Conservation (phyloP, 2,888 invertebrate genomes). For the Linnaemya tessellans region DNA sequence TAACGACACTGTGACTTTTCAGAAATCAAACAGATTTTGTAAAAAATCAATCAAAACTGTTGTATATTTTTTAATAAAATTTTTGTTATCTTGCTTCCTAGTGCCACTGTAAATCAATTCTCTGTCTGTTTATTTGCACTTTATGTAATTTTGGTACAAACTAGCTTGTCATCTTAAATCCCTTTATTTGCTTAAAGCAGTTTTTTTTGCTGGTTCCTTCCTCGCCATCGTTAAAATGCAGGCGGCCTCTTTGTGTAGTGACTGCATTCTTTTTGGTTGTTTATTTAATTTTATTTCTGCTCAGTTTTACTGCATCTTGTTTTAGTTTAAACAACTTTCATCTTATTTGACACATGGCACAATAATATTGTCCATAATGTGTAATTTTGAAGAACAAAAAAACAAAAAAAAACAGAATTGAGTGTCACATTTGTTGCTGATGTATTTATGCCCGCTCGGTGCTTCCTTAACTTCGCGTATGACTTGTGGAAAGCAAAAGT, state of each 20-base stretch:
- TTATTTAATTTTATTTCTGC: conserved; percentile 2
- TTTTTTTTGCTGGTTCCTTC: conserved; percentile 18
- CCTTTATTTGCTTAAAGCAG: conserved; percentile 37
- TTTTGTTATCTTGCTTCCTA: background rate
- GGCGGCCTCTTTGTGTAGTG: conserved; percentile 58
- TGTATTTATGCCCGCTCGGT: conserved; percentile 57
- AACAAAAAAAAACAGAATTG: conserved; percentile 71
- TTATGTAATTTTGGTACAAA: conserved; percentile 68
- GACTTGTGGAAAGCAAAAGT: conserved; percentile 57
- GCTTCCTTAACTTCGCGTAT: background rate
- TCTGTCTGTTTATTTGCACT: conserved; percentile 61
- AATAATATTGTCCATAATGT: conserved; percentile 71
- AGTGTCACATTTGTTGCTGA: conserved; percentile 76
- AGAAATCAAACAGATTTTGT: background rate
- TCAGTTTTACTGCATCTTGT: conserved; percentile 33
- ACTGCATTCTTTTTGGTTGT: conserved; percentile 23
- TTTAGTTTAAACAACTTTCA: conserved; percentile 62
- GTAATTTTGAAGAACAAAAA: conserved; percentile 52
- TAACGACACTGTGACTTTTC: background rate
- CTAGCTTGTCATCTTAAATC: conserved; percentile 67
- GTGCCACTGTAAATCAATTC: conserved; percentile 57
- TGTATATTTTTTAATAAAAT: background rate
- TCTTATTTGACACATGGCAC: conserved; percentile 70
- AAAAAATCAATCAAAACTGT: background rate
- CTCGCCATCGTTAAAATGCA: conserved; percentile 43